These are phyloP conservation scores for Chiridota heheva DNA, from an alignment of 35 echinoderm and acorn worm genomes.

Conservation along the genomic window DNA sequence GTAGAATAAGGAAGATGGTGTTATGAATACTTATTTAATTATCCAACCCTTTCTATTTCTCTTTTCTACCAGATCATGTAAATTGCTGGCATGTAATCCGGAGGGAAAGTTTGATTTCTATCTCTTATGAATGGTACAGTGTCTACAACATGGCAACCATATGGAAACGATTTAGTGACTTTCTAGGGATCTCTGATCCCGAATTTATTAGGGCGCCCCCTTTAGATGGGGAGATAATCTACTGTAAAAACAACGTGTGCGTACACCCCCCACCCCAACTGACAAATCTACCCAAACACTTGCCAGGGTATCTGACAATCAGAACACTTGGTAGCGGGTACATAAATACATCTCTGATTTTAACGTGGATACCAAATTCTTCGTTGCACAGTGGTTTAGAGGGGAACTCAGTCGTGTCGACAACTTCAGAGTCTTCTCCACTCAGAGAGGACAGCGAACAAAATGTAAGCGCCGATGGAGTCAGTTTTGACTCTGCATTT, in stretches of 20 bases:
- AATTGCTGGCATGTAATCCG: too few relatives aligned
- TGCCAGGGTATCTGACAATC: slow-evolving; percentile 93
- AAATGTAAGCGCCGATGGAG: slow-evolving; percentile 9
- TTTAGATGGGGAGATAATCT: slow-evolving; percentile 96
- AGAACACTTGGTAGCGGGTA: slow-evolving; percentile 72
- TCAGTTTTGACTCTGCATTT: slow-evolving; percentile 36
- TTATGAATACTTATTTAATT: too few relatives aligned
- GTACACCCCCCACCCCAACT: slow-evolving; percentile 92
- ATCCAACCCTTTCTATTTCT: too few relatives aligned
- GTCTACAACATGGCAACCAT: slow-evolving; percentile 77
- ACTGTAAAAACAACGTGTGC: slow-evolving; percentile 99
- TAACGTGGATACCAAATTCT: slow-evolving; percentile 97
- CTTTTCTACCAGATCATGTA: too few relatives aligned
- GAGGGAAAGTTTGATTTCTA: too few relatives aligned
- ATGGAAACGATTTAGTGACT: slow-evolving; percentile 90
- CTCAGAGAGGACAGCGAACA: slow-evolving; percentile 5
- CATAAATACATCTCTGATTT: slow-evolving; percentile 64
- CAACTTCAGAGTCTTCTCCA: slow-evolving; percentile 35
- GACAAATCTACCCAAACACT: slow-evolving; percentile 57
- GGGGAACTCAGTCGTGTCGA: slow-evolving; percentile 18
- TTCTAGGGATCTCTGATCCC: slow-evolving; percentile 79
- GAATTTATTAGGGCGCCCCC: slow-evolving; percentile 90
- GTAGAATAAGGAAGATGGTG: too few relatives aligned
- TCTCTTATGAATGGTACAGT: too few relatives aligned
- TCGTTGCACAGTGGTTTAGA: slow-evolving; percentile 49